phyloP scores from a whole-genome alignment of 2,113 vertebrate genomes.

The Gallinago paraguaiae region DNA sequence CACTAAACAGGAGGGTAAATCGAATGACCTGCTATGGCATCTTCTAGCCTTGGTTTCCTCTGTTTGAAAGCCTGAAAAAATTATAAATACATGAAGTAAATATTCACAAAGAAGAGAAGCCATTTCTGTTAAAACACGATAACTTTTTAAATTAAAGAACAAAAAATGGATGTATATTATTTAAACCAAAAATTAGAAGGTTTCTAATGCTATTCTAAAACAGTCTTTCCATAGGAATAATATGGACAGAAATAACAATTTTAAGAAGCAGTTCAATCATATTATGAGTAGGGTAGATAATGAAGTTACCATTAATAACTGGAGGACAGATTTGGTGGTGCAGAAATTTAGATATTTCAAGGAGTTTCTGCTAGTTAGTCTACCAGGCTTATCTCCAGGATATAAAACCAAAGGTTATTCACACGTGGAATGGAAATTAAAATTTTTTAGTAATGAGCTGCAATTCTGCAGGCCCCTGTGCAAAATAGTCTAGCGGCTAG shows the following conservation, averaged over 20 bases:
- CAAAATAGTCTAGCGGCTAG: neutral
- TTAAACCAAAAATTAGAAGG: neutral
- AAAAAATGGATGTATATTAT: neutral
- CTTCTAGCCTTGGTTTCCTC: neutral
- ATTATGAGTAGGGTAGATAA: neutral
- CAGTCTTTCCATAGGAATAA: neutral
- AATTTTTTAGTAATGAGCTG: neutral
- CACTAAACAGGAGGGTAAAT: neutral
- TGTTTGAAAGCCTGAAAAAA: neutral
- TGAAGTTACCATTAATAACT: neutral
- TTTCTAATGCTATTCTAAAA: neutral
- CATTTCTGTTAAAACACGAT: neutral
- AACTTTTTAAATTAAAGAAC: neutral
- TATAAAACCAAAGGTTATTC: neutral
- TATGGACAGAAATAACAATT: neutral
- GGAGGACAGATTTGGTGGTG: neutral
- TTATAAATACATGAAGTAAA: neutral
- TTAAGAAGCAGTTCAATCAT: neutral
- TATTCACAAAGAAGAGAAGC: neutral
- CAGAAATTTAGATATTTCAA: neutral
- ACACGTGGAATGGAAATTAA: neutral
- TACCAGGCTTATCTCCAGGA: neutral
- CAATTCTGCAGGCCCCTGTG: neutral
- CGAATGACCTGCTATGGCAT: neutral
- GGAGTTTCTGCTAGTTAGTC: neutral